These are phyloP conservation scores for Ectemnius cavifrons DNA, from an alignment of 2,888 invertebrate species.

Conservation along the genomic window DNA sequence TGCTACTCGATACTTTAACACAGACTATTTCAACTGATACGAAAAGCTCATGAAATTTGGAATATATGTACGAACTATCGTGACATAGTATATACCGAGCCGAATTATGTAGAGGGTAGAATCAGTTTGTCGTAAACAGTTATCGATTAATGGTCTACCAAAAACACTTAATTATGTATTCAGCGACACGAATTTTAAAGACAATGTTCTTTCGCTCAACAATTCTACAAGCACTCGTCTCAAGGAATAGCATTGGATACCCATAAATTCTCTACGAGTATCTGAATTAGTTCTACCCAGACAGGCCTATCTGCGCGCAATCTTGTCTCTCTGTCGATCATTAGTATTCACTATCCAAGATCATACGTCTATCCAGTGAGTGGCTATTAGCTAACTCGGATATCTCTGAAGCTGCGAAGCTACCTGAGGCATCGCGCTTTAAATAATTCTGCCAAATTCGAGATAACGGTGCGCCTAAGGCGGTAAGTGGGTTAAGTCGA, in stretches of 20 bases:
- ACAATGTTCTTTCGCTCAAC: not conserved
- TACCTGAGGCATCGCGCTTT: constrained; percentile 33
- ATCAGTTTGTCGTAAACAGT: not conserved
- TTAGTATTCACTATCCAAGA: not conserved
- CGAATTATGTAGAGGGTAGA: not conserved
- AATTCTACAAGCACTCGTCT: too few species aligned
- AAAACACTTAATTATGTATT: constrained; percentile 1
- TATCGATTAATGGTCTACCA: constrained; percentile 1
- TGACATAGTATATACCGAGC: too few species aligned
- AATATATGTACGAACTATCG: too few species aligned
- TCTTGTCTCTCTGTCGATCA: too few species aligned
- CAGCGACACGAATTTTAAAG: constrained; percentile 3
- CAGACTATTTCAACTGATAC: too few species aligned
- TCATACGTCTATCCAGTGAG: not conserved
- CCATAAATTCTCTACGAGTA: too few species aligned
- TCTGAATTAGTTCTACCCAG: too few species aligned
- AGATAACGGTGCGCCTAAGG: constrained; percentile 59
- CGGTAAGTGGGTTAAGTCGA: constrained; percentile 60
- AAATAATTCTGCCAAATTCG: constrained; percentile 62
- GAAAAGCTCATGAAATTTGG: too few species aligned
- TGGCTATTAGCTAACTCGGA: not conserved
- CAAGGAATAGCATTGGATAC: too few species aligned
- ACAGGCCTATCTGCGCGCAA: too few species aligned
- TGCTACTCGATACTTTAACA: not conserved
- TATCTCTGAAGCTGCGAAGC: not conserved